These are phyloP conservation scores for Pipistrellus kuhlii DNA, from an alignment of 2,797 vertebrate species.

Conservation along the genomic window DNA sequence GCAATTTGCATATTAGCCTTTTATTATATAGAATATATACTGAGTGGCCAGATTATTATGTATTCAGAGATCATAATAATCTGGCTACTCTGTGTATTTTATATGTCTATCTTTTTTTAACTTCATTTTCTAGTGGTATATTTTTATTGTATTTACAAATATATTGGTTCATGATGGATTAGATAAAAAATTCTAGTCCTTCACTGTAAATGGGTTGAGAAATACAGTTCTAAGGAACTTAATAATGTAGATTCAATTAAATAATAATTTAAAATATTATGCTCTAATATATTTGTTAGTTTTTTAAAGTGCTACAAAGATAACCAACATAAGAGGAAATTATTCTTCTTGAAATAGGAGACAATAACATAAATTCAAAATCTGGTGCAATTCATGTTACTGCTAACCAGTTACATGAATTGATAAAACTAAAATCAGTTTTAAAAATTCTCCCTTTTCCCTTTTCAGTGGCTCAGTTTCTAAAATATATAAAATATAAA, in stretches of 20 bases:
- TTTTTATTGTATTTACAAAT: conserved; percentile 53
- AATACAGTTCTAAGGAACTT: not conserved
- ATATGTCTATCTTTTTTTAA: not conserved
- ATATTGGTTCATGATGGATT: not conserved
- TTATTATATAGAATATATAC: too few species aligned
- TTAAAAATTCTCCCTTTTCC: not conserved
- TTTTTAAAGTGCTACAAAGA: not conserved
- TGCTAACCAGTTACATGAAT: conserved; percentile 7
- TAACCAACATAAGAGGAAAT: not conserved
- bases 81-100: not conserved
- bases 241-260: not conserved
- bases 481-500: conserved; percentile 5
- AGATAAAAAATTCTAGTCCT: not conserved
- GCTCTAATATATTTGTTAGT: not conserved
- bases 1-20: too few species aligned
- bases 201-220: conserved; percentile 10
- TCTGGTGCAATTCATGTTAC: not conserved
- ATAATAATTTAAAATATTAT: not conserved
- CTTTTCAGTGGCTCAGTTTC: not conserved
- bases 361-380: not conserved
- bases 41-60: too few species aligned
- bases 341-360: not conserved
- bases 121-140: not conserved
- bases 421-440: conserved; percentile 44
- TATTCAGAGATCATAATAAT: too few species aligned